Conservation (phyloP, 1,140 invertebrate species). For the Drosophila kepulauana region DNA sequence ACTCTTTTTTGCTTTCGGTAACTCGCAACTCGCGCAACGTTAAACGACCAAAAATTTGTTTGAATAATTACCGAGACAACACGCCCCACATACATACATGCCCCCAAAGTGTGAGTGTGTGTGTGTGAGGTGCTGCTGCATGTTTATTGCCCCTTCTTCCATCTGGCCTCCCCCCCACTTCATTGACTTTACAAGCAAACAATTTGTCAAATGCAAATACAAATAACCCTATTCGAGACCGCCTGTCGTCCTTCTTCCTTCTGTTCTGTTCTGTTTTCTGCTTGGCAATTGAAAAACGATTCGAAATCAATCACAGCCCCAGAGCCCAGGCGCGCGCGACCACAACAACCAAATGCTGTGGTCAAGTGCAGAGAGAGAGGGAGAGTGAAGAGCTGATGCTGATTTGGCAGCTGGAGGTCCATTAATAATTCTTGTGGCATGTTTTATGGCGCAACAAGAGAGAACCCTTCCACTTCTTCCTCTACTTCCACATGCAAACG, state of each 20-base stretch:
- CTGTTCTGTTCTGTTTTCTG: background rate
- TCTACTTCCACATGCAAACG: conserved; percentile 61
- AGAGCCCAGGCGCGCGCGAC: conserved; percentile 13
- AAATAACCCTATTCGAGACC: conserved; percentile 68
- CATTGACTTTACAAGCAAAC: conserved; percentile 80
- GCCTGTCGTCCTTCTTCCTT: background rate
- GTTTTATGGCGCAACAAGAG: conserved; percentile 62
- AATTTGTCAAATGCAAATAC: conserved; percentile 84
- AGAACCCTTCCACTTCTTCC: conserved; percentile 42
- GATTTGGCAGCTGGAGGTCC: conserved; percentile 59
- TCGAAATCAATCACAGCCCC: conserved; percentile 82
- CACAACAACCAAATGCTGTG: conserved; percentile 22
- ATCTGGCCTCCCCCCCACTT: background rate
- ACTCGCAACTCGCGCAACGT: conserved; percentile 40
- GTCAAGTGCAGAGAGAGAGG: background rate
- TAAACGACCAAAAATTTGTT: conserved; percentile 68
- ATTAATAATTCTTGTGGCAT: conserved; percentile 83
- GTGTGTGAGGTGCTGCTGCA: conserved; percentile 21
- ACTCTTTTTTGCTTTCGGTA: too few relatives aligned
- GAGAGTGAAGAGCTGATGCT: conserved; percentile 24
- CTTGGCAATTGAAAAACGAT: conserved; percentile 84
- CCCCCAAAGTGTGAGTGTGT: background rate
- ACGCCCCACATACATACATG: background rate
- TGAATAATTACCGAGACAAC: conserved; percentile 76
- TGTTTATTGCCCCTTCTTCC: conserved; percentile 59